Base-by-base conservation (phyloP, 2,113 vertebrate species). In the Pterophyllum scalare region DNA sequence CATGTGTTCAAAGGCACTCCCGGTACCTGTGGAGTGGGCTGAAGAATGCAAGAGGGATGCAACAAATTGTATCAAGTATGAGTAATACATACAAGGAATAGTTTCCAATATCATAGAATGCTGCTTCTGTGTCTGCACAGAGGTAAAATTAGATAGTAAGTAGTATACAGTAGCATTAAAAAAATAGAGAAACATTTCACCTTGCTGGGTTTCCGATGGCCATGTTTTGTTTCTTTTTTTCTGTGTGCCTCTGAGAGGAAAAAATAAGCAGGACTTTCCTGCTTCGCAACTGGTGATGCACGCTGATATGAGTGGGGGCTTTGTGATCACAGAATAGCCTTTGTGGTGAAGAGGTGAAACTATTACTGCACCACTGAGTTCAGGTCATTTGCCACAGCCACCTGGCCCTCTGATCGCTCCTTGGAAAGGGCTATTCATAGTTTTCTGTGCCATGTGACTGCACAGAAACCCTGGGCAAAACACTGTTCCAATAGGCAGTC, bases 321-420 rank as follows among this genome's bases (percentile, higher is more conserved):
- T 80, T 85, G 87, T 90, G 87, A 88, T 93, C 84, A 89, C 75
- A 87, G 78, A 92, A 84, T 85, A 89, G 89, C 72, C 79, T 91
- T 82, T 89, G 77, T 89, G 85, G 82, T 87, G 87, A 93, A 92
- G 90, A 80, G 91, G 87, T 87, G 89, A 92, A 90, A 90, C 89
- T 91, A 88, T 91, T 89, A 91, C 86, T 79, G 67, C 87, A 80
- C 72, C 88, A 79, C 33, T 88, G 85, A 91, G 75, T 89, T 89
- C 78, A 80, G 84, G 90, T 90, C 89, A 91, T 92, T 92, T 92
- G 70, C 90, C 76, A 85, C 77, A 81, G 86, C 91, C 90, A 90
- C 91, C 85, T 93, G 90, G 87, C 76, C 72, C 28, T 81, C 60
- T 84, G 86, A 86, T 86, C 59, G 54, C 82, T 70, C 70, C 70